These are phyloP conservation scores for Protophormia terraenovae DNA, from an alignment of 2,888 invertebrate species.

Conservation along the genomic window DNA sequence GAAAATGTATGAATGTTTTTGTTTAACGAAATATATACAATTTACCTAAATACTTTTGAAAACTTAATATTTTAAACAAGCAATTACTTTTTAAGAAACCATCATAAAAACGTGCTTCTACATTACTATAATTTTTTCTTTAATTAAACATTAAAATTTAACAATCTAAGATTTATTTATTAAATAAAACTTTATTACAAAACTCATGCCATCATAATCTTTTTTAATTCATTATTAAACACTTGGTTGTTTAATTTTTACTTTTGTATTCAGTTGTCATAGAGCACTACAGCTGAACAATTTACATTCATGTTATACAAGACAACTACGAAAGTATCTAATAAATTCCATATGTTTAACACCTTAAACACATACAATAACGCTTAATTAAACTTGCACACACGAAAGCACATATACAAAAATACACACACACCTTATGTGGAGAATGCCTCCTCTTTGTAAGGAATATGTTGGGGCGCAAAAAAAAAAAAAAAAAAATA, in stretches of 20 bases:
- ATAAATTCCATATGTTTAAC: constrained; percentile 67
- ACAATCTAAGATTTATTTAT: too few relatives aligned
- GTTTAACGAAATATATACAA: too few relatives aligned
- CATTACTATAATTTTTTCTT: too few relatives aligned
- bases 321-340: constrained; percentile 33
- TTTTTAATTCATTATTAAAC: background rate
- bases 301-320: constrained; percentile 36
- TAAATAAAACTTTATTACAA: background rate
- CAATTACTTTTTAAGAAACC: too few relatives aligned
- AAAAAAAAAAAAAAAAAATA: constrained; percentile 16
- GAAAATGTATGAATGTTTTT: too few relatives aligned
- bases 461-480: background rate
- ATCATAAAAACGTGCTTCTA: too few relatives aligned
- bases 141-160: too few relatives aligned
- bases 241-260: background rate
- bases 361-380: constrained; percentile 61
- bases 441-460: constrained; percentile 14
- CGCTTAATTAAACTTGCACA: constrained; percentile 61
- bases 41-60: too few relatives aligned
- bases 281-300: background rate
- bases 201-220: background rate
- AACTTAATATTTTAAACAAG: too few relatives aligned
- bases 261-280: constrained; percentile 26
- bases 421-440: background rate
- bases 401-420: background rate